Base-by-base conservation (phyloP, 2,797 vertebrate genomes). In the Tauraco hartlaubi region DNA sequence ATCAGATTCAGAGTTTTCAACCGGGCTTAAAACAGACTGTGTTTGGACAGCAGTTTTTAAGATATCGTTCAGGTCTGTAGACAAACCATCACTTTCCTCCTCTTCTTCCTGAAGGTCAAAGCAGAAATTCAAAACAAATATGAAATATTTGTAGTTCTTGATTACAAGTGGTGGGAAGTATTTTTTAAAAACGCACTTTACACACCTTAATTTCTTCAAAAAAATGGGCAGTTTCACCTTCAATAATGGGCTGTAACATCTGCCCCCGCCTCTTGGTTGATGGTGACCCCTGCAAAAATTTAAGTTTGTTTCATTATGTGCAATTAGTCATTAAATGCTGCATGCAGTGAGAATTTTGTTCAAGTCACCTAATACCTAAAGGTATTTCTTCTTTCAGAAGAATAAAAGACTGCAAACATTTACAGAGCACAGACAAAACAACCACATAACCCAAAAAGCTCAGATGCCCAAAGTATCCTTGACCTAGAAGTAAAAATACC, bases 181-280 rank as follows among this genome's bases (percentile, higher is more conserved):
- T 19, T 86, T 71, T 55, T 22, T 11, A 1, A 9, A 33, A 43
- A 63, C 15, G 46, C 18, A 43, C 11, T 49, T 4, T 35, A 81
- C 95, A 14, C 83, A 99, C 99, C 98, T 99, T 98, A 93, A 99
- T 99, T 98, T 99, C 99, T 94, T 99, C 99, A 97, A 99, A 99
- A 96, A 99, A 99, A 95, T 99, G 99, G 74, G 99, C 98, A 5
- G 99, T 99, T 98, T 99, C 99, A 7, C 99, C 99, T 97, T 99
- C 99, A 44, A 99, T 99, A 97, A 99, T 99, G 91, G 99, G 99
- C 96, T 99, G 99, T 85, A 99, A 98, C 97, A 98, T 99, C 95
- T 99, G 99, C 95, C 96, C 98, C n/a, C 99, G 98, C 87, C 99
- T 98, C 97, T 99, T 99, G 73, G 99, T 99, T 67, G 99, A 99